A percentile compares a stretch with the other conserved stretches of the same genome.
These are phyloP conservation scores for Hoplodrina ambigua DNA, from an alignment of 2,888 invertebrate species.

Conservation along the genomic window DNA sequence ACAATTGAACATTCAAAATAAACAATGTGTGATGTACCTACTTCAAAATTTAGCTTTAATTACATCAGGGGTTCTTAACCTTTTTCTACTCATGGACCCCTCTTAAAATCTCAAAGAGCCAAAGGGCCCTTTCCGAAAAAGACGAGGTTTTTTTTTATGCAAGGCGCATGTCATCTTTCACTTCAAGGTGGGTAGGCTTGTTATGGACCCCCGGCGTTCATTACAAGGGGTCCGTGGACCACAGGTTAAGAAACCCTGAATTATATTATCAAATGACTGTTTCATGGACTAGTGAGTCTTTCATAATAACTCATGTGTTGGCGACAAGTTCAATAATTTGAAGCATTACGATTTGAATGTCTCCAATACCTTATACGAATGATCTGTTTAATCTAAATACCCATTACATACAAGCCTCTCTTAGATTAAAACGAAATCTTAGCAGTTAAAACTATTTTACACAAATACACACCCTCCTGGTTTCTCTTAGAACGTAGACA, in stretches of 20 bases:
- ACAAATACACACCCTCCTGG: conserved; percentile 27
- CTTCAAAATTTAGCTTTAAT: neutral
- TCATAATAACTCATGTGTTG: neutral
- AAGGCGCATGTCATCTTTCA: too few relatives aligned
- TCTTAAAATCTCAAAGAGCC: too few relatives aligned
- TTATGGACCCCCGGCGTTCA: too few relatives aligned
- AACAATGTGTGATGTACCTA: neutral
- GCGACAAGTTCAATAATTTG: conserved; percentile 1
- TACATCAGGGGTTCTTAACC: neutral
- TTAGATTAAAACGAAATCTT: conserved; percentile 43
- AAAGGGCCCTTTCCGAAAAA: too few relatives aligned
- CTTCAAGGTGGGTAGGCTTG: too few relatives aligned
- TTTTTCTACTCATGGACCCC: neutral
- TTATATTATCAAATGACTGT: neutral
- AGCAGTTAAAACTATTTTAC: conserved; percentile 49
- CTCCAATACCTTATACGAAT: conserved; percentile 6
- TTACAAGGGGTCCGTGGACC: too few relatives aligned
- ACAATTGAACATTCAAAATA: neutral
- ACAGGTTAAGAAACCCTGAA: too few relatives aligned
- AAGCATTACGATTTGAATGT: conserved; percentile 14
- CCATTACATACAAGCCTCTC: conserved; percentile 58
- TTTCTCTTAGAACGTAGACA: conserved; percentile 60
- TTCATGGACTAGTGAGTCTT: neutral
- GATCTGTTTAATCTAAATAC: conserved; percentile 40
- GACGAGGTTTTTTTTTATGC: too few relatives aligned